Base-by-base conservation (phyloP, 2,888 invertebrate genomes). In the Nezara viridula region DNA sequence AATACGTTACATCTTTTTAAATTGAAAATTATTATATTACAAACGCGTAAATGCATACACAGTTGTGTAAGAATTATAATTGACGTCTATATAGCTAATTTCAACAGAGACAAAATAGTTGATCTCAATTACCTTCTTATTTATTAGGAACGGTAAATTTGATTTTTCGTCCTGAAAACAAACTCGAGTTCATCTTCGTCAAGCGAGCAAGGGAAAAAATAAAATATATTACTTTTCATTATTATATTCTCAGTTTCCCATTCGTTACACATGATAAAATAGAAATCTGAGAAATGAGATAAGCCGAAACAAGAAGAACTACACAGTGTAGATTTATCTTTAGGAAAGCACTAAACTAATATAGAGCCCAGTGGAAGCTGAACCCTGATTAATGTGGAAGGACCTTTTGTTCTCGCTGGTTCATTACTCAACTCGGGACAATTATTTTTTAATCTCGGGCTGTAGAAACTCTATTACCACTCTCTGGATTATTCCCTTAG, bases 361-460 rank as follows among this genome's bases (percentile, higher is more conserved):
- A 73, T 37, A 73, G 32, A 37, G 27, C n/a, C n/a, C 27, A 14
- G 60, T 73, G 66, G 32, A 37, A 73, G 66, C 7, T 73, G 66
- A 73, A 73, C 16, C 44, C 81, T n/a, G 40, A 81, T 47, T 81
- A 81, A 81, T 81, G 81, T n/a, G 44, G 14, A 44, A 44, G n/a
- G 44, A 81, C 44, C 44, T 73, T 81, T 81, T 81, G 81, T 81
- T 44, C 44, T 44, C 24, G 44, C 16, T 44, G 9, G 81, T 81
- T 40, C 81, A 81, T 81, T 44, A 44, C 81, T 81, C 81, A 44
- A 81, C 81, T 44, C 44, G 24, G n/a, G 66, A 44, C 40, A 81
- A 81, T 81, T 44, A 81, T 81, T 81, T 81, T 81, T 81, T 81
- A 81, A 81, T 81, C 81, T 81, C 37, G 19, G 32, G 10, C 81